Evolutionary conservation across 2,113 vertebrate species (phyloP).

Genomic region (Hippocampus barbouri): DNA sequence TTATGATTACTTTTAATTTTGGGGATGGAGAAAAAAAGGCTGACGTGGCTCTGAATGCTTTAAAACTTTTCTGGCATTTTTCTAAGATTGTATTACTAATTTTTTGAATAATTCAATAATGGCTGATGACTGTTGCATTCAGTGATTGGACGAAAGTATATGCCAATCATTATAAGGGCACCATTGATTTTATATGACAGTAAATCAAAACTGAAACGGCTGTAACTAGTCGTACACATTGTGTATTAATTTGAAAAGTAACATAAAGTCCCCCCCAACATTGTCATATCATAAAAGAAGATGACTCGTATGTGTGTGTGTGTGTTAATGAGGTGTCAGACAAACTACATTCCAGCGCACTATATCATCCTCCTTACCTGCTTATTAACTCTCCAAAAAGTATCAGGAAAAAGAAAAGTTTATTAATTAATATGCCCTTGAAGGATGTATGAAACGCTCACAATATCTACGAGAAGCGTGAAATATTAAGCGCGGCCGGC

Average conservation of each 20-base stretch:
- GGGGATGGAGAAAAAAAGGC: too few relatives aligned
- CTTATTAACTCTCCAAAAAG: constrained; percentile 60
- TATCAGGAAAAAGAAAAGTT: constrained; percentile 71
- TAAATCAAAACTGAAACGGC: too few relatives aligned
- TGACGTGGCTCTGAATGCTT: too few relatives aligned
- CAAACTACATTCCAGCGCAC: constrained; percentile 53
- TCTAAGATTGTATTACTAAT: too few relatives aligned
- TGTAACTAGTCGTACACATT: not conserved
- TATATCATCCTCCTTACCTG: constrained; percentile 58
- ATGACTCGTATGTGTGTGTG: constrained; percentile 17
- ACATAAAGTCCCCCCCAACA: constrained; percentile 55
- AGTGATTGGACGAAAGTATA: too few relatives aligned
- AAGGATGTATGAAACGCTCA: constrained; percentile 74
- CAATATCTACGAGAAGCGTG: constrained; percentile 72
- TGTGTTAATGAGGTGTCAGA: constrained; percentile 53
- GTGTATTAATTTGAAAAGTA: not conserved
- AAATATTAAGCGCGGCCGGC: constrained; percentile 77
- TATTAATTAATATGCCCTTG: constrained; percentile 74
- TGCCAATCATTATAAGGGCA: not conserved
- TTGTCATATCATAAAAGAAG: constrained; percentile 28
- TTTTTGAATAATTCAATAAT: too few relatives aligned
- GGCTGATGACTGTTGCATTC: too few relatives aligned
- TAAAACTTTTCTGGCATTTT: too few relatives aligned
- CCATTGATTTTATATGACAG: too few relatives aligned
- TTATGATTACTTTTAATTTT: too few relatives aligned